A percentile compares a stretch with the other conserved stretches of the same genome.
Evolutionary conservation across 2,888 invertebrate species (phyloP).

Genomic region (Trachelus troglodyta): DNA sequence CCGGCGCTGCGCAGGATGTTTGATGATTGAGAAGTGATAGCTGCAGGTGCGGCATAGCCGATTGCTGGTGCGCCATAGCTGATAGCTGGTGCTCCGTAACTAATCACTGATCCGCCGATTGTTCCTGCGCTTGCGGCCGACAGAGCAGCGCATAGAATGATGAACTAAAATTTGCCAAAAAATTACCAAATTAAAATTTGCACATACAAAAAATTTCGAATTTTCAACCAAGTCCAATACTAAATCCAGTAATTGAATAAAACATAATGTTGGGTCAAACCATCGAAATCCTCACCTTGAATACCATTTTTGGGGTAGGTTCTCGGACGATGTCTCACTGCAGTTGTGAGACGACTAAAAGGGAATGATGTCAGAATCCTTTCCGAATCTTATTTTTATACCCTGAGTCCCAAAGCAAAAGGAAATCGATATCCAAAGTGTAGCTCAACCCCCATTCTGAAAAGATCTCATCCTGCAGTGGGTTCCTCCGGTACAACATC

Average conservation of each 20-base stretch:
- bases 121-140: conserved; percentile 65
- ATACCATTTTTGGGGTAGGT: conserved; percentile 47
- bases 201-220: too few species aligned
- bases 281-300: conserved; percentile 36
- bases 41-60: conserved; percentile 48
- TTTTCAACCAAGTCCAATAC: too few species aligned
- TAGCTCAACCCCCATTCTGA: too few species aligned
- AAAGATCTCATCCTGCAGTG: background rate
- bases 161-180: conserved; percentile 61
- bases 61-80: conserved; percentile 68
- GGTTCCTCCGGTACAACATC: background rate
- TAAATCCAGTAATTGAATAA: too few species aligned
- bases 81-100: conserved; percentile 67
- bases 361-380: conserved; percentile 12
- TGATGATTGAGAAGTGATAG: conserved; percentile 55
- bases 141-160: conserved; percentile 68
- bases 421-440: background rate
- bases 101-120: conserved; percentile 60
- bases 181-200: background rate
- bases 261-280: too few species aligned
- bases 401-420: background rate
- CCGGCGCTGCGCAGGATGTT: conserved; percentile 70
- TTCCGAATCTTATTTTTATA: conserved; percentile 15
- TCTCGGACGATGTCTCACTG: conserved; percentile 45
- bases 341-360: background rate